Base-by-base conservation (phyloP, 2,888 invertebrate species). In the Tetranychus truncatus region DNA sequence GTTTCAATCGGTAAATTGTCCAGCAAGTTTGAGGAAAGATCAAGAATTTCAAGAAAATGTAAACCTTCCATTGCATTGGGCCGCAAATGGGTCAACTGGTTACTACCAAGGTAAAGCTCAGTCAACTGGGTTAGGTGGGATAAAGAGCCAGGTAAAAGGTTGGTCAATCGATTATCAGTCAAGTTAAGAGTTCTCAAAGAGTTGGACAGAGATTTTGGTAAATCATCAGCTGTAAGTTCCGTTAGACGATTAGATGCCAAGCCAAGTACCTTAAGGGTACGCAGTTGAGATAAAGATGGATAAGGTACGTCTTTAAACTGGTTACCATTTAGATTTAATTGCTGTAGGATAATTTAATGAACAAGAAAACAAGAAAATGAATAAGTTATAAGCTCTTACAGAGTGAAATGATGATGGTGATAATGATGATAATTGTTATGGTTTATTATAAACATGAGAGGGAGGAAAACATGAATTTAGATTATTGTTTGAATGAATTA, bases 311-410 rank as follows among this genome's bases (percentile, higher is more conserved):
- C 83, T 69, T 87, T 87, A 79, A 94, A 85, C 81, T 89, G 89
- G 82, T 94, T 94, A 76, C 88, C 86, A 81, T 92, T 90, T 81
- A 94, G 84, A 80, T 88, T 88, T 74, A 94, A 85, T 81, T 91
- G 89, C 88, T 92, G 85, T 21, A 8, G 55, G 15, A 55, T 24
- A 46, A 15, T 24, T n/a, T 6, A 75, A 24, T 67, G 9, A 67
- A 24, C 20, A 20, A 67, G n/a, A 67, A 67, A 21, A 21, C 8
- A 67, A 7, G 9, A 67, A 67, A 67, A 21, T 67, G 67, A 67
- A 21, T 67, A 21, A 20, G 67, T 21, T 21, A 67, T 21, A 9
- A 67, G 67, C 1, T 3, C 4, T n/a, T 21, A 21, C 11, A 67
- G 9, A 67, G 8, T 20, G 67, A 11, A 7, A 18, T 55, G 55